Conservation (phyloP, 2,797 vertebrate genomes). For the Ceyx erithaca region DNA sequence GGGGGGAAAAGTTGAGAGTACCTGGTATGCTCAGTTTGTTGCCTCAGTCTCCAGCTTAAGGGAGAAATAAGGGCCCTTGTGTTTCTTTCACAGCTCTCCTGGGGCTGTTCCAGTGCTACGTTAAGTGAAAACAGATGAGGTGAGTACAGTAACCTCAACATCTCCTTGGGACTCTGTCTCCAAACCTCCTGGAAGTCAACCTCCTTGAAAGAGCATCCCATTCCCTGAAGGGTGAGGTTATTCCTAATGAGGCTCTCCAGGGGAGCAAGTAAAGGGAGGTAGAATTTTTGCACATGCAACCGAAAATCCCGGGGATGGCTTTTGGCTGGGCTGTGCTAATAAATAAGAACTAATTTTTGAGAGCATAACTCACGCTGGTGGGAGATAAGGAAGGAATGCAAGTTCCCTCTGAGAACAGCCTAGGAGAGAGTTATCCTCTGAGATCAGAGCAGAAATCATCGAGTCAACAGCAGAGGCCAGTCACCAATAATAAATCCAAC, state of each 20-base stretch:
- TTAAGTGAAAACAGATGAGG: constrained; percentile 12
- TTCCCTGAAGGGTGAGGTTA: constrained; percentile 21
- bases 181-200: neutral
- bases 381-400: constrained; percentile 81
- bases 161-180: neutral
- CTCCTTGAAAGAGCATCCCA: neutral
- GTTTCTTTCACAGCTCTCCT: neutral
- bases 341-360: constrained; percentile 74
- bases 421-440: constrained; percentile 74
- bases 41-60: neutral
- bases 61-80: neutral
- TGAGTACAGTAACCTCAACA: neutral
- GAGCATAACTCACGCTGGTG: constrained; percentile 72
- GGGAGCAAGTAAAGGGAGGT: constrained; percentile 63
- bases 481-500: constrained; percentile 55
- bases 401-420: constrained; percentile 69
- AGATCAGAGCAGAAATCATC: constrained; percentile 72
- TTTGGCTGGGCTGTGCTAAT: constrained; percentile 69
- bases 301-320: constrained; percentile 70
- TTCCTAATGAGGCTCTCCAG: constrained; percentile 10
- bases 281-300: constrained; percentile 69
- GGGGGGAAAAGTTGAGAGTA: neutral
- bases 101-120: neutral
- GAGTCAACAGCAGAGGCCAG: constrained; percentile 67
- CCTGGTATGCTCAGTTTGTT: neutral